phyloP scores from a whole-genome alignment of 2,888 invertebrate species.

The Lithosia quadra region DNA sequence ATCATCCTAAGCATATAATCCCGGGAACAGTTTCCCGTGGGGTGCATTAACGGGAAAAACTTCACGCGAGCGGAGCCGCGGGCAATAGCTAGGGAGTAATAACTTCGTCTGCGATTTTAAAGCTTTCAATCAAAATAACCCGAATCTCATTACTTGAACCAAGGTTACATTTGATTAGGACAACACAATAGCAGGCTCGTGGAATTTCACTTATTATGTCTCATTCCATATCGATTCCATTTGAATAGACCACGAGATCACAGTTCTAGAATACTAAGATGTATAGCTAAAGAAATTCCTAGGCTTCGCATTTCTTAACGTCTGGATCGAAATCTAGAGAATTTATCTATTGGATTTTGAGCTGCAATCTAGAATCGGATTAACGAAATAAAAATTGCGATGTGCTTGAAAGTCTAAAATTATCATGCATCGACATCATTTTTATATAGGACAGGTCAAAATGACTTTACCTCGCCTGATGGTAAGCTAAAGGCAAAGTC shows the following conservation, averaged over 20 bases:
- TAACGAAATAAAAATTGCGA: too few species aligned
- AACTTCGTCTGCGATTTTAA: too few species aligned
- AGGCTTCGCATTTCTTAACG: background rate
- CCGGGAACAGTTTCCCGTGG: too few species aligned
- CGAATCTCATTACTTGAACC: conserved; percentile 3
- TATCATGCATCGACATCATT: too few species aligned
- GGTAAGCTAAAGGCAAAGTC: too few species aligned
- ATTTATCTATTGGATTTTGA: background rate
- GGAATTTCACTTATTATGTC: background rate
- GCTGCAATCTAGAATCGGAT: background rate
- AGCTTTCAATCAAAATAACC: background rate
- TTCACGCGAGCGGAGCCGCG: too few species aligned
- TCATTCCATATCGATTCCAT: background rate
- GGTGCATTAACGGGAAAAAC: too few species aligned
- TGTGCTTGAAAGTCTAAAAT: too few species aligned
- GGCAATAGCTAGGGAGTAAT: too few species aligned
- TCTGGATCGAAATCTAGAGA: background rate
- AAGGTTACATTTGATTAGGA: background rate
- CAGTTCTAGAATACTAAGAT: conserved; percentile 10
- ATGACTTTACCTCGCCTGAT: too few species aligned
- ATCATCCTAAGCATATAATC: too few species aligned
- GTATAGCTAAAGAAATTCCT: conserved; percentile 2
- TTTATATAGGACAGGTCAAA: too few species aligned
- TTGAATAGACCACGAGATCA: background rate
- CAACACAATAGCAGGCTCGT: background rate